Conservation (phyloP, 2,113 vertebrate genomes). For the Neodontobutis hainanensis region DNA sequence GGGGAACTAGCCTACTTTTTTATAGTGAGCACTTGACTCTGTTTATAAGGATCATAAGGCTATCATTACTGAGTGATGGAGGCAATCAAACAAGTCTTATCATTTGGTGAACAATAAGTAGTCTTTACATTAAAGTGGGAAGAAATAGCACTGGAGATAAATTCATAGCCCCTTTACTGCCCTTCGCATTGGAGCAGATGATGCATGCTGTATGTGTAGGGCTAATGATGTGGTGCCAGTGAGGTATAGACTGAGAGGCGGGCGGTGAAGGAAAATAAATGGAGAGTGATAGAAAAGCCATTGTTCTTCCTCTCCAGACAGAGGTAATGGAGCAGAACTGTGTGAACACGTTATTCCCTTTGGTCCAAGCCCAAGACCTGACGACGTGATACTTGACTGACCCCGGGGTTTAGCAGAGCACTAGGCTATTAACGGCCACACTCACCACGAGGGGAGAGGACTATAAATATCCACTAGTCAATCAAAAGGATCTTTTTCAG, state of each 20-base stretch:
- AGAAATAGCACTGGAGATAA: slow-evolving; percentile 16
- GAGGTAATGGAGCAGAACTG: slow-evolving; percentile 70
- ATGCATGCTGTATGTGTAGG: slow-evolving; percentile 6
- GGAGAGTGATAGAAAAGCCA: slow-evolving; percentile 26
- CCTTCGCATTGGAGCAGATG: slow-evolving; percentile 2
- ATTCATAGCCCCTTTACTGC: slow-evolving; percentile 6
- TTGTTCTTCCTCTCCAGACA: slow-evolving; percentile 51
- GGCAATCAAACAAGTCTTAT: slow-evolving; percentile 38
- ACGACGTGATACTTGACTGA: slow-evolving; percentile 59
- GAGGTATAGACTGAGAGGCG: slow-evolving; percentile 11
- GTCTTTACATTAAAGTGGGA: slow-evolving; percentile 7
- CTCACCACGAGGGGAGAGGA: slow-evolving; percentile 29
- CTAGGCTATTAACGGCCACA: slow-evolving; percentile 52
- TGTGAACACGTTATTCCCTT: slow-evolving; percentile 56
- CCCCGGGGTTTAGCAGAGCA: slow-evolving; percentile 44
- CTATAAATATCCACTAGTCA: slow-evolving; percentile 45
- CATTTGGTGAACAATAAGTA: not conserved
- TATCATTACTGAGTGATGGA: slow-evolving; percentile 8
- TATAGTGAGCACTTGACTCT: not conserved
- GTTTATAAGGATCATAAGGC: not conserved
- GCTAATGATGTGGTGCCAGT: slow-evolving; percentile 43
- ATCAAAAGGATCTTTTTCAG: slow-evolving; percentile 43
- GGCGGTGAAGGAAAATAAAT: slow-evolving; percentile 11
- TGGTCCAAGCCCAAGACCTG: slow-evolving; percentile 31
- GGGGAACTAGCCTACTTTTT: not conserved